Base-by-base conservation (phyloP, 2,888 invertebrate species). In the Boloria selene region DNA sequence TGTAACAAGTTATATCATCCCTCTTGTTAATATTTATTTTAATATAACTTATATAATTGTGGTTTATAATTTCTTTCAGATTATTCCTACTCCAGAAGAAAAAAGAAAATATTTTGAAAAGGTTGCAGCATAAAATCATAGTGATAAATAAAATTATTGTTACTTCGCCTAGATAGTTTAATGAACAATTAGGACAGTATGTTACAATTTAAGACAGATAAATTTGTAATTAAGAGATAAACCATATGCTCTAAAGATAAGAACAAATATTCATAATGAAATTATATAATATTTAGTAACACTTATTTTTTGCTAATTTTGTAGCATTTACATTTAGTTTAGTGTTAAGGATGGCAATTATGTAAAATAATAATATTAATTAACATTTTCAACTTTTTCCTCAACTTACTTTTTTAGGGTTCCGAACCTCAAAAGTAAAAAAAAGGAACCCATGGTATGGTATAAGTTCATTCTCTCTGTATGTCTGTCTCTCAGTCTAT, bases 61-160 rank as follows among this genome's bases (percentile, higher is more conserved):
- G 13, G 31, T 59, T 13, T n/a, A 7, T 38, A 10, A 3, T 44
- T 26, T 76, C 67, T 94, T 95, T 70, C 93, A 96, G 96, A 96
- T 96, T 73, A 96, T 96, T 77, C 96, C 96, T 3, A 96, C 96
- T 82, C 96, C 96, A 16, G 93, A 94, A 72, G 96, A 95, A 78
- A 96, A 96, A 85, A 95, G 94, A 76, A 96, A 96, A 80, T 96
- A 96, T 83, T 96, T 96, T 85, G 94, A 95, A 77, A 96, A 95
- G 79, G 88, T 94, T 70, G 79, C 91, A 49, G 89, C 88, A 17
- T 56, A 42, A 49, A 51, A 42, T 17, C 45, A 42, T 17, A 7
- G 10, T 38, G 45, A 16, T 56, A 53, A 47, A 44, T 47, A 42
- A 59, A 18, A 50, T 31, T 17, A 10, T 13, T 17, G 31, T 31